Conservation (phyloP, 2,888 invertebrate species). For the Ferdinandea cuprea region DNA sequence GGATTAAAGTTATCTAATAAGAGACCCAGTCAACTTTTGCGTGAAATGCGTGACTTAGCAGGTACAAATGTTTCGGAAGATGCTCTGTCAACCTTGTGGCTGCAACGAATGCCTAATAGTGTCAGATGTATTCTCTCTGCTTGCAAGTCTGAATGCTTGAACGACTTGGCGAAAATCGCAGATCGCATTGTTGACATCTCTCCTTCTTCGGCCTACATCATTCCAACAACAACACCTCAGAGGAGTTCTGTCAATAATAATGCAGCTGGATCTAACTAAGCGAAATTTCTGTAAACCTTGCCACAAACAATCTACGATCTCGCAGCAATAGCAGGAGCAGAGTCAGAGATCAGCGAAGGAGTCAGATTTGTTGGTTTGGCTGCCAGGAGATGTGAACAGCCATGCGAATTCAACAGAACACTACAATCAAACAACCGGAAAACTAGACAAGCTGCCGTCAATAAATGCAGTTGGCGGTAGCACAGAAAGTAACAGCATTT, state of each 20-base stretch:
- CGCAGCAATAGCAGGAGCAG: neutral
- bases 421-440: neutral
- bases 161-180: slow-evolving; percentile 7
- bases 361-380: neutral
- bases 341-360: neutral
- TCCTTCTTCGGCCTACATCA: neutral
- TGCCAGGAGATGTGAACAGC: slow-evolving; percentile 5
- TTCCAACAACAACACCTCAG: slow-evolving; percentile 11
- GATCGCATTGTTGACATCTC: slow-evolving; percentile 2
- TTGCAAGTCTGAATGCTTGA: neutral
- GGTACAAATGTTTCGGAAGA: slow-evolving; percentile 6
- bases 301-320: neutral
- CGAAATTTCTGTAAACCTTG: slow-evolving; percentile 4
- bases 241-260: neutral
- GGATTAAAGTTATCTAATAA: neutral
- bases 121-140: slow-evolving; percentile 1
- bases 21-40: neutral
- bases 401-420: slow-evolving; percentile 5
- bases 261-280: slow-evolving; percentile 1
- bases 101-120: slow-evolving; percentile 5
- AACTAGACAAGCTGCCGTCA: slow-evolving; percentile 5
- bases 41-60: slow-evolving; percentile 3
- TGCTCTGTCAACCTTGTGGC: slow-evolving; percentile 7
- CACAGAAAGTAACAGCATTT: neutral
- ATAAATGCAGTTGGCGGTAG: neutral